These are phyloP conservation scores for Ceraclea dissimilis DNA, from an alignment of 2,888 invertebrate species.

Conservation along the genomic window DNA sequence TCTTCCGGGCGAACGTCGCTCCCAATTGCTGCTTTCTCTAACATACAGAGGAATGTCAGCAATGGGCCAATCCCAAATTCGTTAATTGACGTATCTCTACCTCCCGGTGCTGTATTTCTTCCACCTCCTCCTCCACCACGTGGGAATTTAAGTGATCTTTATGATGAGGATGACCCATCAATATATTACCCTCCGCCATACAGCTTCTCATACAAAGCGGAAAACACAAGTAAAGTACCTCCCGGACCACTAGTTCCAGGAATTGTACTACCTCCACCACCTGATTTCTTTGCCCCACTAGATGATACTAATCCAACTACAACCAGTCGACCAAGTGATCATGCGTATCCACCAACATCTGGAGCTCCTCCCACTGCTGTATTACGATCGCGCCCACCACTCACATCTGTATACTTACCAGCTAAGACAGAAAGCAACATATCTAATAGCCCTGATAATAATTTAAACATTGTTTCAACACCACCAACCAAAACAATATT, in stretches of 20 bases:
- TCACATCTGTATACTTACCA: conserved; percentile 13
- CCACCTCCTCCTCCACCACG: conserved; percentile 56
- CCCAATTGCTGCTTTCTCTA: conserved; percentile 56
- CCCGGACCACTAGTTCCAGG: conserved; percentile 85
- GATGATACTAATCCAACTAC: conserved; percentile 44
- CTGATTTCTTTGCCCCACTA: conserved; percentile 73
- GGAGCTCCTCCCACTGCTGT: conserved; percentile 39
- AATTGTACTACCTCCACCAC: conserved; percentile 80
- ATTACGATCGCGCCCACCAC: conserved; percentile 31
- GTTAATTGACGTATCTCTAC: conserved; percentile 27
- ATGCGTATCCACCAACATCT: conserved; percentile 29
- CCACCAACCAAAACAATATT: conserved; percentile 21
- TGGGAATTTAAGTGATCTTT: conserved; percentile 66
- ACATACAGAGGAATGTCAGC: conserved; percentile 50
- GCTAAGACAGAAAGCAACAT: conserved; percentile 12
- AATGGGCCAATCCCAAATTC: conserved; percentile 39
- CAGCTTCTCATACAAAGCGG: conserved; percentile 75
- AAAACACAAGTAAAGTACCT: conserved; percentile 66
- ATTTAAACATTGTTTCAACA: conserved; percentile 17
- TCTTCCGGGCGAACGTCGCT: conserved; percentile 58
- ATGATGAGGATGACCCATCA: conserved; percentile 87
- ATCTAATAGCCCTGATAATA: conserved; percentile 21
- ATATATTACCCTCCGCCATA: conserved; percentile 88
- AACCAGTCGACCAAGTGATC: conserved; percentile 26
- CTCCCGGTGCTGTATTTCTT: conserved; percentile 47